Evolutionary conservation across 1,140 invertebrate species (phyloP).

Genomic region (Euwallacea similis): DNA sequence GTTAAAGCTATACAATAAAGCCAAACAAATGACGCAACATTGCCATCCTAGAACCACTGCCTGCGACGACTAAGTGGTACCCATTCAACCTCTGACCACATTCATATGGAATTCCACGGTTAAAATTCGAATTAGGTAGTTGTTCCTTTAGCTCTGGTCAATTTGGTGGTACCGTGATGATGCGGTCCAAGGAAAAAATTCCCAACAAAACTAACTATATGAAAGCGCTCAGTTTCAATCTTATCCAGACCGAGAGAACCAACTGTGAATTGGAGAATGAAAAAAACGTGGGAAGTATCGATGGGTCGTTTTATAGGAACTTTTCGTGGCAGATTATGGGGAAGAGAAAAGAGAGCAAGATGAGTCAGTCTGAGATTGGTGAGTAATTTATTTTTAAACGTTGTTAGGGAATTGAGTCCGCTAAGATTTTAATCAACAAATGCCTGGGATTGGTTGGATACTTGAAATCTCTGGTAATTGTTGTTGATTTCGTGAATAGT

Average conservation of each 20-base stretch:
- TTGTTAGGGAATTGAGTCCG: too few species aligned
- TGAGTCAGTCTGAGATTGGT: slow-evolving; percentile 20
- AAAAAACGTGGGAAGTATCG: slow-evolving; percentile 36
- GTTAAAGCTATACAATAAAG: too few species aligned
- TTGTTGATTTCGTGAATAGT: too few species aligned
- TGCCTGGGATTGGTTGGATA: too few species aligned
- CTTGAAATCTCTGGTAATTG: too few species aligned
- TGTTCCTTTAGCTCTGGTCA: background rate
- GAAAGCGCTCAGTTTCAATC: slow-evolving; percentile 41
- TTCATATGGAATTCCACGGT: slow-evolving; percentile 29
- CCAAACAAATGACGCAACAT: background rate
- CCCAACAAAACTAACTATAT: slow-evolving; percentile 41
- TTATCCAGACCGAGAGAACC: slow-evolving; percentile 39
- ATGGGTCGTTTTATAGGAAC: slow-evolving; percentile 30
- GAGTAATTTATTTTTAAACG: background rate
- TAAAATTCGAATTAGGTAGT: slow-evolving; percentile 13
- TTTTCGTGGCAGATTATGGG: slow-evolving; percentile 36
- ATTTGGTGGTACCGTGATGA: background rate
- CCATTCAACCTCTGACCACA: slow-evolving; percentile 21
- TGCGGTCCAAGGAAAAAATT: slow-evolving; percentile 40
- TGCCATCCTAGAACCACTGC: background rate
- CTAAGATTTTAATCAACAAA: too few species aligned
- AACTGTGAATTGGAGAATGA: slow-evolving; percentile 40
- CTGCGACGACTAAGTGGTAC: background rate
- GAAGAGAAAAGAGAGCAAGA: slow-evolving; percentile 21